phyloP scores from a whole-genome alignment of 1,140 invertebrate genomes.

The Micrasema minimum region DNA sequence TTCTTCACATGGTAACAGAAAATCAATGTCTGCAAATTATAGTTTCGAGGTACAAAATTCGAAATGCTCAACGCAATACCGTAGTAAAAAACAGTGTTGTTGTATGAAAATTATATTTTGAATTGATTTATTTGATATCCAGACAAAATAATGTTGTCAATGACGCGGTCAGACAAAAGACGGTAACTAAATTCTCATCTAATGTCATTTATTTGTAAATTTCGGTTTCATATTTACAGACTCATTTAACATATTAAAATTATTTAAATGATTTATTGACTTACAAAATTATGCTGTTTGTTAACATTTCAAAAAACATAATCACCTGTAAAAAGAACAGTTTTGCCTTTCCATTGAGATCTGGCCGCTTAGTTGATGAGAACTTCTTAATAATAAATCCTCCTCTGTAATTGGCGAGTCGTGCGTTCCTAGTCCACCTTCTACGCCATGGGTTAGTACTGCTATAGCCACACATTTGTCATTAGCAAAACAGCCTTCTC shows the following conservation, averaged over 20 bases:
- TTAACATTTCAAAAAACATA: background rate
- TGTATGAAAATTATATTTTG: too few species aligned
- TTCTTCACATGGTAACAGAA: too few species aligned
- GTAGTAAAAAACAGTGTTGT: too few species aligned
- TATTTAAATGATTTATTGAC: too few species aligned
- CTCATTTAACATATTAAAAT: background rate
- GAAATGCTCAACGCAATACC: too few species aligned
- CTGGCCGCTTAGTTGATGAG: background rate
- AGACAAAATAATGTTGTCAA: too few species aligned
- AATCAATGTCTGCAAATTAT: too few species aligned
- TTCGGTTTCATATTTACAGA: slow-evolving; percentile 1
- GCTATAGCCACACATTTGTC: slow-evolving; percentile 3
- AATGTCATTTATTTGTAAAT: too few species aligned
- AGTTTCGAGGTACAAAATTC: too few species aligned
- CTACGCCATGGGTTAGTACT: slow-evolving; percentile 7
- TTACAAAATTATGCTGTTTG: slow-evolving; percentile 3
- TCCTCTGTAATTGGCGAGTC: slow-evolving; percentile 6
- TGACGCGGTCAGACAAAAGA: too few species aligned
- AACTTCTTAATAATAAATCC: background rate
- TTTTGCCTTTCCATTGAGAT: slow-evolving; percentile 8
- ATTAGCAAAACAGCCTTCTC: background rate
- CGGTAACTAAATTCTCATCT: too few species aligned
- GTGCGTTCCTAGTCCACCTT: background rate
- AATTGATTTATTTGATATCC: too few species aligned
- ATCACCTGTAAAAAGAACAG: slow-evolving; percentile 19